Base-by-base conservation (phyloP, 2,113 vertebrate species). In the Pithys albifrons region DNA sequence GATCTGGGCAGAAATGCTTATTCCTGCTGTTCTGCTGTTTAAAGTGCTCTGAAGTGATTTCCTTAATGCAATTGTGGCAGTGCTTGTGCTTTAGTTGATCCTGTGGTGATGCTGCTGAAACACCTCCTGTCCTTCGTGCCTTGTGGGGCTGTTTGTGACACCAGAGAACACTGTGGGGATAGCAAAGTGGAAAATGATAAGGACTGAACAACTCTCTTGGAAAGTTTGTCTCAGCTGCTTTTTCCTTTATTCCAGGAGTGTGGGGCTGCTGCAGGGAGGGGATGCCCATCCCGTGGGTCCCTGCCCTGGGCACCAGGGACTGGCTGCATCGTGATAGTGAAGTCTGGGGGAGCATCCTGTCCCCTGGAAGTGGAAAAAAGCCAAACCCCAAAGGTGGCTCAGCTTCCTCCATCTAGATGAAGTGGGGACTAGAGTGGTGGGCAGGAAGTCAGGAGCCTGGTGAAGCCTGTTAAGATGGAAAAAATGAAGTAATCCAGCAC, bases 391-490 rank as follows among this genome's bases (percentile, higher is more conserved):
- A 86, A 73, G 3, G 52, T 90, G 57, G 65, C 49, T 57, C 81
- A 86, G 75, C 65, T 77, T 88, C 82, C 85, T 66, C 39, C 77
- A 90, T 6, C 59, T 24, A 31, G 75, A 57, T 25, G 72, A 65
- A 92, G 74, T 46, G 69, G 91, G 83, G 85, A 85, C 62, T 31
- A 67, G 58, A 29, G 76, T 29, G 2, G 9, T 72, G 85, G 69
- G 89, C 89, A 97, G 94, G 93, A 97, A 95, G 91, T 95, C 91
- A 51, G 81, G 89, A 95, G 96, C 93, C 93, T 83, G 55, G 71
- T 59, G 76, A 86, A 96, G 88, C 70, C 92, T 33, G 48, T 69
- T 94, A 69, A 89, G 84, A 96, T 91, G 95, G 95, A 94, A 95
- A 95, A 95, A 93, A 52, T 95, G 92, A 97, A 95, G 93, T 94